phyloP scores from a whole-genome alignment of 2,888 invertebrate genomes.

The Chrysina gloriosa region DNA sequence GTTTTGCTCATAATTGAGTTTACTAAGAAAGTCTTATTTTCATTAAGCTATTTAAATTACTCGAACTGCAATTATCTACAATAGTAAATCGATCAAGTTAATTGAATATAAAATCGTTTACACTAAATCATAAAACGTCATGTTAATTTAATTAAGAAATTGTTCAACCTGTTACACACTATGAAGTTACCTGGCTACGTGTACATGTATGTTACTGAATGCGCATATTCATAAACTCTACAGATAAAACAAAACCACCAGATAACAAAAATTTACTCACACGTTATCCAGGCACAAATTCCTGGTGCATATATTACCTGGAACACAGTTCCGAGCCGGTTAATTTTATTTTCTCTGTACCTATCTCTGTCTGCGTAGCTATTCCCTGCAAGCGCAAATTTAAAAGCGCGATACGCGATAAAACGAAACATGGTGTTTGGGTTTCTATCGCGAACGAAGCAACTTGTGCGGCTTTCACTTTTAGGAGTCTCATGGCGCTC shows the following conservation, averaged over 20 bases:
- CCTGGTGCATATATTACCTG: background rate
- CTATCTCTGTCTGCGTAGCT: background rate
- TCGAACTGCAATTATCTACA: too few species aligned
- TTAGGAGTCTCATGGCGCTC: background rate
- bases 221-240: background rate
- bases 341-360: background rate
- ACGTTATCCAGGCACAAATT: constrained; percentile 1
- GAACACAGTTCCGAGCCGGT: background rate
- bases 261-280: constrained; percentile 1
- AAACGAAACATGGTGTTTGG: constrained; percentile 18
- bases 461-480: constrained; percentile 12
- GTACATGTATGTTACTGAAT: too few species aligned
- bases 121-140: too few species aligned
- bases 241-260: background rate
- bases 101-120: too few species aligned
- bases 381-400: background rate
- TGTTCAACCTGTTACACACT: too few species aligned
- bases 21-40: too few species aligned
- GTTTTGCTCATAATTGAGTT: too few species aligned
- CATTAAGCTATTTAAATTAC: too few species aligned
- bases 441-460: background rate
- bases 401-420: constrained; percentile 10
- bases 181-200: too few species aligned
- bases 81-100: too few species aligned
- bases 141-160: too few species aligned